A percentile compares a stretch with the other conserved stretches of the same genome.
Conservation (phyloP, 2,113 vertebrate genomes). For the Lethenteron camtschaticum region DNA sequence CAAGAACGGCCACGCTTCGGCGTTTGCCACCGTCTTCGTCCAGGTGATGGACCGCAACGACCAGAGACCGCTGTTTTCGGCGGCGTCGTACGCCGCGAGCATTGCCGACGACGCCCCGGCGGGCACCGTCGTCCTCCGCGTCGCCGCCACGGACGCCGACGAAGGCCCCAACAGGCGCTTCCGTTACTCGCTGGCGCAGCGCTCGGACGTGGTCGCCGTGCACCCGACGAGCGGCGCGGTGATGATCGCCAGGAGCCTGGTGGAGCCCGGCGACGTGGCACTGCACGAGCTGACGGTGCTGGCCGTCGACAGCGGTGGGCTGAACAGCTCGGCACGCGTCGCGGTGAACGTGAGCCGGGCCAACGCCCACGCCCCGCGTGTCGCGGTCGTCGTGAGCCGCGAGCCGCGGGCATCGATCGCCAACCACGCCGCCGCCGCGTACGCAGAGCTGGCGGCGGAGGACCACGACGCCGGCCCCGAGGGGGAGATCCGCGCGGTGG, state of each 20-base stretch:
- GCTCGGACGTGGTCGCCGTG: no score
- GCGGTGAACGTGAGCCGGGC: constrained; percentile 21
- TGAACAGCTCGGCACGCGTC: constrained; percentile 83
- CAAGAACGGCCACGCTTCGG: constrained; percentile 41
- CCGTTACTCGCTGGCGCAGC: no score
- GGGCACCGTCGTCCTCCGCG: constrained; percentile 16
- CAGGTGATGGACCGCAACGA: constrained; percentile 93
- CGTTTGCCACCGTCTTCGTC: constrained; percentile 44
- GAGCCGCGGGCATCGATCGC: constrained; percentile 21
- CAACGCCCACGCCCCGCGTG: no score
- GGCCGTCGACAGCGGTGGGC: constrained; percentile 72
- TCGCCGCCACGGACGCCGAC: no score
- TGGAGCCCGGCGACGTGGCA: constrained; percentile 30
- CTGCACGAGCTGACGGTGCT: constrained; percentile 71
- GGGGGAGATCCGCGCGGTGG: constrained; percentile 70
- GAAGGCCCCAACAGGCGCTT: no score
- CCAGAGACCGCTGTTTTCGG: constrained; percentile 74
- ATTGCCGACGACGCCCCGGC: constrained; percentile 59
- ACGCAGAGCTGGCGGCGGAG: constrained; percentile 55
- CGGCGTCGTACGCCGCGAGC: constrained; percentile 75
- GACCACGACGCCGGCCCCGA: constrained; percentile 61
- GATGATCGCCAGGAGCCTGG: constrained; percentile 53
- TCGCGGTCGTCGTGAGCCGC: no score
- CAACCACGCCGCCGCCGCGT: constrained; percentile 33
- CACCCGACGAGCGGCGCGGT: constrained; percentile 17